Evolutionary conservation across 2,113 vertebrate genomes (phyloP), one percentile per base, ranked within the genome.

Genomic region (Hypocryptadius cinnamomeus): DNA sequence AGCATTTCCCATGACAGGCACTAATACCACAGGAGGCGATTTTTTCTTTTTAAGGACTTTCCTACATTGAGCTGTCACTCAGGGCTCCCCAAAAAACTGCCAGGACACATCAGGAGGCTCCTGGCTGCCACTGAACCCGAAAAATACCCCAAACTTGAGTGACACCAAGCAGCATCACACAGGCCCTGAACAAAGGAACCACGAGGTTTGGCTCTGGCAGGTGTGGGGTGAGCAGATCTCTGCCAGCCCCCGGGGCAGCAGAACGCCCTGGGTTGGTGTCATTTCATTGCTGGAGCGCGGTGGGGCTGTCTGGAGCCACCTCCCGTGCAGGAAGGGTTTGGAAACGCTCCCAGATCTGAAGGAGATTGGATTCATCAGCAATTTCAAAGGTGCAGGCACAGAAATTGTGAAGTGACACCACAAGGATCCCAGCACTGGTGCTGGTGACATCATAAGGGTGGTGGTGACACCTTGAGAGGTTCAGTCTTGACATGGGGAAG

Each of bases 1-100:
- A 92, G 94, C 81, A 71, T 97, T 97, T 97, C 95, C 96, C 95
- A 84, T 66, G 97, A 96, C 95, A 95, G 96, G 85, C 86, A 33
- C 95, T 96, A 85, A 95, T 76, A 92, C 93, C 92, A 95, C 69
- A 39, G 77, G 93, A 93, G 84, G 57, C 22, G 35, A 11, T 19
- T 48, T 25, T 25, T 25, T 65, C 18, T 54, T 7, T 15, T 8
- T 25, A n/a, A 94, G 92, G 90, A 76, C 94, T 95, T 96, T 78
- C 89, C 86, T 72, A 56, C 90, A 60, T 42, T 89, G 87, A 88
- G 44, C 95, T 95, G 95, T 94, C 97, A 97, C 76, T 93, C 92
- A 87, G 57, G 51, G 27, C 74, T 93, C 56, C 57, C 68, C 30
- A 63, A 40, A 25, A 37, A 44, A 2, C 33, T 2, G 42, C 60